Evolutionary conservation across 2,797 vertebrate genomes (phyloP).

Genomic region (Pteronotus mesoamericanus): DNA sequence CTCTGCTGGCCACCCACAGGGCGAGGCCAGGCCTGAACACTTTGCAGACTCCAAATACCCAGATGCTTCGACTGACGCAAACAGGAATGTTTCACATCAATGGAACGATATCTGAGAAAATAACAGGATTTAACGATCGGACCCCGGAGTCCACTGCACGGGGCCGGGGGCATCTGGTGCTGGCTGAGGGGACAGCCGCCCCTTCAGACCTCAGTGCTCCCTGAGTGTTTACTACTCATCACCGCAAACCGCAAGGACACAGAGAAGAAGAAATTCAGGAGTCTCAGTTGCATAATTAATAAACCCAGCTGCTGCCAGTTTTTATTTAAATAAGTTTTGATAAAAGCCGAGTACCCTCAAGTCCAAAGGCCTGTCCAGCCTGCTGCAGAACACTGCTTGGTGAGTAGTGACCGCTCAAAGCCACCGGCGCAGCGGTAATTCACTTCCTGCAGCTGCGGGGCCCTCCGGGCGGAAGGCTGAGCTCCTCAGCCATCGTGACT

Average conservation of each 20-base stretch:
- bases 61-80: background rate
- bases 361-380: background rate
- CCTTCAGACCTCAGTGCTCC: too few relatives aligned
- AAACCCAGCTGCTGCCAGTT: slow-evolving; percentile 45
- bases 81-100: background rate
- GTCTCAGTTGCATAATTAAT: slow-evolving; percentile 71
- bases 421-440: too few relatives aligned
- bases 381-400: slow-evolving; percentile 9
- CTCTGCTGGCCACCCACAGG: background rate
- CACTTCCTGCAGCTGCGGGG: too few relatives aligned
- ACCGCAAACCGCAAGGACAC: slow-evolving; percentile 67
- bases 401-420: too few relatives aligned
- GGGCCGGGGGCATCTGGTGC: background rate
- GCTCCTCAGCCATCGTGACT: slow-evolving; percentile 78
- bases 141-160: background rate
- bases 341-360: slow-evolving; percentile 60
- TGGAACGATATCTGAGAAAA: background rate
- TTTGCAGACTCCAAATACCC: background rate
- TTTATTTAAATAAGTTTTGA: slow-evolving; percentile 74
- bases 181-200: too few relatives aligned
- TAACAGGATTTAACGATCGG: background rate
- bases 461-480: slow-evolving; percentile 67
- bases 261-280: slow-evolving; percentile 68
- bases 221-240: too few relatives aligned
- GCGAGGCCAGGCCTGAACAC: background rate